A percentile compares a stretch with the other conserved stretches of the same genome.
Conservation (phyloP, 2,888 invertebrate species). For the Dione vanillae region DNA sequence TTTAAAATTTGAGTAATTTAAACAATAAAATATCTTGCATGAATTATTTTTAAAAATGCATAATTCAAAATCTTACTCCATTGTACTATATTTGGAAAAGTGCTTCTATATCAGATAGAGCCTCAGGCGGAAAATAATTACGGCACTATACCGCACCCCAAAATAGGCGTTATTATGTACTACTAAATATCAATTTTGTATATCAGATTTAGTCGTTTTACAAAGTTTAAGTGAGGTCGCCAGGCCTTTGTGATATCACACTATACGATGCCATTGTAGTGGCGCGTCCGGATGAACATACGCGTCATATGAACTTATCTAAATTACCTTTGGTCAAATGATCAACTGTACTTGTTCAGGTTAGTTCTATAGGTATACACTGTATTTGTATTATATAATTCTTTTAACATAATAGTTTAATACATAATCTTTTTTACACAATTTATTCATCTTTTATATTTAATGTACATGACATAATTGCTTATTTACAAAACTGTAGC, state of each 20-base stretch:
- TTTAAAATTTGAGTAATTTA: no score
- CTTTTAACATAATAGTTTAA: background rate
- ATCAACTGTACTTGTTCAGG: background rate
- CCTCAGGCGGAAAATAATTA: constrained; percentile 32
- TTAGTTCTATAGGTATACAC: background rate
- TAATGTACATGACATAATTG: background rate
- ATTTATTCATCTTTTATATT: background rate
- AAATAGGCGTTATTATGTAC: constrained; percentile 23
- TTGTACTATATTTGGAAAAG: constrained; percentile 28
- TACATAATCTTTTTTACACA: background rate
- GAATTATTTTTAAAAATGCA: constrained; percentile 9
- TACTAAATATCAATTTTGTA: constrained; percentile 27
- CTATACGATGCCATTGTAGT: constrained; percentile 26
- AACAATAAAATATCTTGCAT: constrained; percentile 1
- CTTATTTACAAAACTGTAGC: constrained; percentile 4
- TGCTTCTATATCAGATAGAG: constrained; percentile 34
- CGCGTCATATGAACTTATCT: constrained; percentile 21
- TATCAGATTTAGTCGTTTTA: constrained; percentile 21
- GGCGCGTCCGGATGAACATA: constrained; percentile 28
- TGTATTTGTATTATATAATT: background rate
- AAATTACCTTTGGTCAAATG: constrained; percentile 24
- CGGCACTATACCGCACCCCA: constrained; percentile 13
- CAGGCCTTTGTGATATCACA: constrained; percentile 32
- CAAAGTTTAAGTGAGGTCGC: constrained; percentile 34
- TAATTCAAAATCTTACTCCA: constrained; percentile 21